Conservation (phyloP, 2,888 invertebrate species). For the Cremastobaeus sp. region DNA sequence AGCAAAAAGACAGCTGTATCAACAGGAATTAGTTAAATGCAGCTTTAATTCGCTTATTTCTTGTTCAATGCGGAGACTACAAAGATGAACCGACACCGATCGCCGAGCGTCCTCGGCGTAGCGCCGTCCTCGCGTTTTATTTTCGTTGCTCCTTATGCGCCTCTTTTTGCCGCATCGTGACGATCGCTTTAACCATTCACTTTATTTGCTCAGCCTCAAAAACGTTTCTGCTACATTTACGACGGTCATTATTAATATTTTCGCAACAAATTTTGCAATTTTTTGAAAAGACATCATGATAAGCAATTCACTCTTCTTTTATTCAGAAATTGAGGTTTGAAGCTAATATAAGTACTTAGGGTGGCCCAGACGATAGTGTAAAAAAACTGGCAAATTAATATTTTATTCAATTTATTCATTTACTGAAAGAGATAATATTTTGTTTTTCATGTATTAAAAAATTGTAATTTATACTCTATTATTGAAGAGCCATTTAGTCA, state of each 20-base stretch:
- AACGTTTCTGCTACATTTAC: conserved; percentile 59
- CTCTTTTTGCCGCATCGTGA: conserved; percentile 50
- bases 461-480: too few species aligned
- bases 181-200: conserved; percentile 56
- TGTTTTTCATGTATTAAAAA: too few species aligned
- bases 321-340: too few species aligned
- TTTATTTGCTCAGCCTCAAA: conserved; percentile 61
- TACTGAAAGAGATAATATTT: too few species aligned
- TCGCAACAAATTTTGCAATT: conserved; percentile 39
- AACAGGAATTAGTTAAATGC: conserved; percentile 71
- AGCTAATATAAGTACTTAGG: too few species aligned
- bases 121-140: conserved; percentile 57
- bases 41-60: conserved; percentile 66
- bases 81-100: conserved; percentile 62
- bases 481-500: too few species aligned
- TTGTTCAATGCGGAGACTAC: conserved; percentile 56
- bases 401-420: too few species aligned
- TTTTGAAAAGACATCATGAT: too few species aligned
- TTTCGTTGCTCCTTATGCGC: conserved; percentile 51
- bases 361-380: too few species aligned
- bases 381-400: too few species aligned
- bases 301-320: too few species aligned
- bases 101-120: conserved; percentile 52
- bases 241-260: conserved; percentile 56
- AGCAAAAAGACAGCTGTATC: conserved; percentile 72